These are phyloP conservation scores for Chymomyza caudatula DNA, from an alignment of 2,888 invertebrate species.

Conservation along the genomic window DNA sequence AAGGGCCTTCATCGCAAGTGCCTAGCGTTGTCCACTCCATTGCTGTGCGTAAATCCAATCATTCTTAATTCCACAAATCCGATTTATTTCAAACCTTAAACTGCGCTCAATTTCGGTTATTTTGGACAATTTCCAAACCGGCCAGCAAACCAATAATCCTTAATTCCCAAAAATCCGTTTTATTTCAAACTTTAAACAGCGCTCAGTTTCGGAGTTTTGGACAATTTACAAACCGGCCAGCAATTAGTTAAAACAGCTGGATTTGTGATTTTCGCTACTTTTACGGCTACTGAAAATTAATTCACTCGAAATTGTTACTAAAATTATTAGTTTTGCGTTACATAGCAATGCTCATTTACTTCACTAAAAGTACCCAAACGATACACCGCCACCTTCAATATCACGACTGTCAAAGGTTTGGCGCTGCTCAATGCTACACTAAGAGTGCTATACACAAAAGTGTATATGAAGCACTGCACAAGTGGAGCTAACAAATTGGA, in stretches of 20 bases:
- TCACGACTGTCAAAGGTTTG: slow-evolving; percentile 13
- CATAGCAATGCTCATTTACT: slow-evolving; percentile 78
- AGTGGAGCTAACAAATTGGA: too few relatives aligned
- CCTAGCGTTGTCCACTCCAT: slow-evolving; percentile 40
- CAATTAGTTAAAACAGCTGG: slow-evolving; percentile 29
- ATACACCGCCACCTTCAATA: slow-evolving; percentile 37
- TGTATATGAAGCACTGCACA: too few relatives aligned
- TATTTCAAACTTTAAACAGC: background rate
- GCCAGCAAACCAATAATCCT: slow-evolving; percentile 29
- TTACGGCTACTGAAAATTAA: slow-evolving; percentile 64
- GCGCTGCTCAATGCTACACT: too few relatives aligned
- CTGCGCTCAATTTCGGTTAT: slow-evolving; percentile 1
- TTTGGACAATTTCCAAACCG: slow-evolving; percentile 19
- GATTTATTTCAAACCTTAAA: background rate
- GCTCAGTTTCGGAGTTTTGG: slow-evolving; percentile 8
- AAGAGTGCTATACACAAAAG: too few relatives aligned
- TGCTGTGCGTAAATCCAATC: background rate
- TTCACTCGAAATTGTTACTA: slow-evolving; percentile 69
- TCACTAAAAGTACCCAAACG: slow-evolving; percentile 77
- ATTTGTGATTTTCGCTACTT: slow-evolving; percentile 54
- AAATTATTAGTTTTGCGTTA: slow-evolving; percentile 75
- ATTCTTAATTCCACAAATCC: background rate
- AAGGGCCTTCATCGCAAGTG: slow-evolving; percentile 60
- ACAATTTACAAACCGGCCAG: slow-evolving; percentile 31
- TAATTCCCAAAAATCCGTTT: background rate